Evolutionary conservation across 2,113 vertebrate species (phyloP).

Genomic region (Chloropsis cyanopogon): DNA sequence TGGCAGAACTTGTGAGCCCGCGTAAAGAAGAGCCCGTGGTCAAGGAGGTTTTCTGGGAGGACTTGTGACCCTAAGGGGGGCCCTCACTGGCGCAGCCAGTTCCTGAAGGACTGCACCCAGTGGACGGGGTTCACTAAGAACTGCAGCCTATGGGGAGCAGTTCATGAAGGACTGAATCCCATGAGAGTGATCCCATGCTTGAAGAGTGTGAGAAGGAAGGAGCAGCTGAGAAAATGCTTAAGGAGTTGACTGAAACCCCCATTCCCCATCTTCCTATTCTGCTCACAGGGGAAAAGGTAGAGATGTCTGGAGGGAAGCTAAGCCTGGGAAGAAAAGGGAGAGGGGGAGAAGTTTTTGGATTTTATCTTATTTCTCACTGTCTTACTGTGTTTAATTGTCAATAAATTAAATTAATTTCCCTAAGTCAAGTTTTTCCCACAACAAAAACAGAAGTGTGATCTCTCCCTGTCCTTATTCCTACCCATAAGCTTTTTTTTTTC

Average conservation of each 20-base stretch:
- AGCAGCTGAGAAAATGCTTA: neutral
- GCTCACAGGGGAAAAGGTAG: fast-evolving
- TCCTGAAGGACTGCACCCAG: neutral
- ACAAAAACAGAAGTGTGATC: neutral
- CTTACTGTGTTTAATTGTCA: neutral
- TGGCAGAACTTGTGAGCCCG: neutral
- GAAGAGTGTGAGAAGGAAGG: neutral
- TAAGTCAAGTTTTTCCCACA: neutral
- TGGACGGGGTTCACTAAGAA: neutral
- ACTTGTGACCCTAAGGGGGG: neutral
- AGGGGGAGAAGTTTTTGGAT: neutral
- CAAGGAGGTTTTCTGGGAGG: neutral
- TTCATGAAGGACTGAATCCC: fast-evolving
- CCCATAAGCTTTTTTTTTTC: fast-evolving
- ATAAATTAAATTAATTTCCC: neutral
- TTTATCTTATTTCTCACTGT: neutral
- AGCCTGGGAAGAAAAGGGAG: neutral
- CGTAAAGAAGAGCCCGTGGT: fast-evolving
- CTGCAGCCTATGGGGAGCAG: neutral
- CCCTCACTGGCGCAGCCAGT: neutral
- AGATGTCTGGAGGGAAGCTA: neutral
- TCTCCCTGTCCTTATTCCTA: neutral
- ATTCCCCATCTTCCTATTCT: neutral
- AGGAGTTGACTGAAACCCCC: neutral
- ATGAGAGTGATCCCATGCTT: fast-evolving